phyloP scores from a whole-genome alignment of 1,140 invertebrate genomes.

The Lasioglossum albipes region DNA sequence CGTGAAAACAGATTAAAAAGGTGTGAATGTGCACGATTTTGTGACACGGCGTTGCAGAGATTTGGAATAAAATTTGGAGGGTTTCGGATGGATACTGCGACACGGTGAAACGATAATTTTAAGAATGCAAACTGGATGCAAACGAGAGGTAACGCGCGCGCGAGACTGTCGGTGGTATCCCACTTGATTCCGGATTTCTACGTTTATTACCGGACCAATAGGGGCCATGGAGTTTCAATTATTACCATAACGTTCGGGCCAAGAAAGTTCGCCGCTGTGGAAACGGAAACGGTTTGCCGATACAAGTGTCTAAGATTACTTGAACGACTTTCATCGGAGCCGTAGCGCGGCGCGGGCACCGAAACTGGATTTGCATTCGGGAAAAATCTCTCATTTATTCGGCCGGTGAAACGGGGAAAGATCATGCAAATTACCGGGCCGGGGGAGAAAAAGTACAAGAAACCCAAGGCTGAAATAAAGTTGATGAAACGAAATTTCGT shows the following conservation, averaged over 20 bases:
- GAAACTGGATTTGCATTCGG: constrained; percentile 42
- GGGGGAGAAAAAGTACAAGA: constrained; percentile 9
- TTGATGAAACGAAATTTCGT: constrained; percentile 45
- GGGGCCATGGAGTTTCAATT: constrained; percentile 51
- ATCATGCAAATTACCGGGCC: constrained; percentile 43
- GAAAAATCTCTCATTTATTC: constrained; percentile 51
- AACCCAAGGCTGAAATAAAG: constrained; percentile 18
- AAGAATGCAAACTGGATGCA: constrained; percentile 38
- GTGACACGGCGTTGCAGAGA: too few relatives aligned
- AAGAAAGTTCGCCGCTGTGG: constrained; percentile 22
- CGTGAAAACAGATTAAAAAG: too few relatives aligned
- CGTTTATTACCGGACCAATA: constrained; percentile 34
- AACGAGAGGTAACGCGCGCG: constrained; percentile 31
- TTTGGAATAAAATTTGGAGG: too few relatives aligned
- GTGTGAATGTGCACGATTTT: too few relatives aligned
- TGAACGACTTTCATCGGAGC: constrained; percentile 51
- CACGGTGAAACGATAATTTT: constrained; percentile 18
- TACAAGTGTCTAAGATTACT: constrained; percentile 58
- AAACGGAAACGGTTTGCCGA: constrained; percentile 32
- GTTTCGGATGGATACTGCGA: not conserved
- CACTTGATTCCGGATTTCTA: constrained; percentile 6
- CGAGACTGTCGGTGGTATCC: not conserved
- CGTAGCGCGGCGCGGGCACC: constrained; percentile 45
- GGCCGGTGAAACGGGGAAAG: constrained; percentile 9
- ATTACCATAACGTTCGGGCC: constrained; percentile 51